Conservation (phyloP, 2,888 invertebrate species). For the Scaptomyza polygonia region DNA sequence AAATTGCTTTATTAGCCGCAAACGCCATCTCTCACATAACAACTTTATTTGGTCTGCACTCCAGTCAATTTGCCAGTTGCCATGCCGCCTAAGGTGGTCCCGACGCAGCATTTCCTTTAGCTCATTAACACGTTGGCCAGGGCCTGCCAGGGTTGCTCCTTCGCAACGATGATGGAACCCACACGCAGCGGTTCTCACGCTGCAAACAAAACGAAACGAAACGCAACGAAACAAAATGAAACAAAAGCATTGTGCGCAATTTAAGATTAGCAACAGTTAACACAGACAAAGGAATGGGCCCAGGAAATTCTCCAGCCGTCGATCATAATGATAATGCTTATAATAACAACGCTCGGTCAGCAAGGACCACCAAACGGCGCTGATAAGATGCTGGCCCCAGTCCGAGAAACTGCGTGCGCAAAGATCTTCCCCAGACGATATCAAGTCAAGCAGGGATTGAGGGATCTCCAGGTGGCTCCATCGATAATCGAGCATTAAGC, state of each 20-base stretch:
- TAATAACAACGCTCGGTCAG: slow-evolving; percentile 74
- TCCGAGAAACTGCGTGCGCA: slow-evolving; percentile 54
- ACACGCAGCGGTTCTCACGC: slow-evolving; percentile 83
- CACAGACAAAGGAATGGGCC: slow-evolving; percentile 59
- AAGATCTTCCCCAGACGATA: slow-evolving; percentile 61
- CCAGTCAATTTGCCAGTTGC: neutral
- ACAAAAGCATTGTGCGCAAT: slow-evolving; percentile 59
- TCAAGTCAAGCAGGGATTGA: neutral
- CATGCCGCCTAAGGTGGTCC: slow-evolving; percentile 63
- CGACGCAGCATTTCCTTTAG: slow-evolving; percentile 72
- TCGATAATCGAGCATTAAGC: slow-evolving; percentile 77
- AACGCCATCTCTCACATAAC: slow-evolving; percentile 41
- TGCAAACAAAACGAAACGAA: slow-evolving; percentile 21
- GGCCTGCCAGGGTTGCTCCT: neutral
- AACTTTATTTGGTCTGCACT: slow-evolving; percentile 53
- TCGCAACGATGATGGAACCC: slow-evolving; percentile 55
- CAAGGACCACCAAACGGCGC: slow-evolving; percentile 67
- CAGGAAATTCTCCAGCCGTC: slow-evolving; percentile 28
- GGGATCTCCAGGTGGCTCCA: slow-evolving; percentile 43
- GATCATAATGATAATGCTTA: slow-evolving; percentile 73
- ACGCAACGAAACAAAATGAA: slow-evolving; percentile 16
- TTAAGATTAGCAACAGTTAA: slow-evolving; percentile 80
- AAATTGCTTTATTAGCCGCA: slow-evolving; percentile 69
- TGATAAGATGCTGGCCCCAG: slow-evolving; percentile 63
- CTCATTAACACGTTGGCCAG: slow-evolving; percentile 75